Base-by-base conservation (phyloP, 1,140 invertebrate genomes). In the Asobara japonica region DNA sequence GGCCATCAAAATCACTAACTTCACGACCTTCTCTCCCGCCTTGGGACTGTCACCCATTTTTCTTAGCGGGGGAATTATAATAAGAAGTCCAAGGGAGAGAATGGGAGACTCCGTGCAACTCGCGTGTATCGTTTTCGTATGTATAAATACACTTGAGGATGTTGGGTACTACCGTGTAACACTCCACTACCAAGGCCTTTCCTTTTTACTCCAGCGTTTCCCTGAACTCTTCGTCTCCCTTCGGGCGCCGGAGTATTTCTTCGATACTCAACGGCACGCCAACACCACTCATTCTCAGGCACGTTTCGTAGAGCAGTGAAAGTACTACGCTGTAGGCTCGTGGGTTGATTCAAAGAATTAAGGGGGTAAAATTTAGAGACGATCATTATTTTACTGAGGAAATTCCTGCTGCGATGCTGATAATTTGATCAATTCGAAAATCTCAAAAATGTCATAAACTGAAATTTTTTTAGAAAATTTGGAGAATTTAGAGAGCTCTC, bases 231-330 rank as follows among this genome's bases (percentile, higher is more conserved):
- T 45, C 38, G 20, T 66, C 38, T 25, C 41, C 5, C 4, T 38
- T 36, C 20, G 4, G 6, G 29, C 6, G 29, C 29, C 31, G 4
- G 11, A 6, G 29, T 18, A 31, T 31, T 64, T 20, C 20, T 25
- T 60, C 20, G 3, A 10, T 60, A 4, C 11, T 33, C 29, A 27
- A 30, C 2, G 10, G 27, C 18, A 2, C 45, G 16, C 45, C 45
- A 51, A 25, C 67, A 71, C 29, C 45, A 73, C 62, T 73, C 74
- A 75, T 75, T 75, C 74, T 73, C 71, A 73, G 71, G 74, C 74
- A 75, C 74, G 74, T 75, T 72, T 65, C 61, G 33, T 41, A 41
- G 71, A 73, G 61, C 41, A 75, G 74, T 75, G 74, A 75, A 75
- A 75, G 74, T 75, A 71, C 65, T 65, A 33, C 27, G 65, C 56